phyloP scores from a whole-genome alignment of 2,113 vertebrate species.

The Benitochromis conjunctus region DNA sequence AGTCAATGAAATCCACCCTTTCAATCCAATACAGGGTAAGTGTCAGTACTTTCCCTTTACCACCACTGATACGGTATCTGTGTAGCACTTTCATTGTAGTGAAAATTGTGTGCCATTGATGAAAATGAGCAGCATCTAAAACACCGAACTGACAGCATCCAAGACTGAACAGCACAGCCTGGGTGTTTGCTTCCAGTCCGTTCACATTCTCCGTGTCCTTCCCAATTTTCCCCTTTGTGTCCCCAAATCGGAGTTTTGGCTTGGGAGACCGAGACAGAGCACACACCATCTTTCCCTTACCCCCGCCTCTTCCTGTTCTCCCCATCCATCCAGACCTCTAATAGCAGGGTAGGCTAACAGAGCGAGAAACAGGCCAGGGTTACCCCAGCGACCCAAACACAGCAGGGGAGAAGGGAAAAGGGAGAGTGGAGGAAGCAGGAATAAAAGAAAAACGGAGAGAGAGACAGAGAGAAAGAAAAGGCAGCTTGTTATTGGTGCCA shows the following conservation, averaged over 20 bases:
- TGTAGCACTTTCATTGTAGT: background rate
- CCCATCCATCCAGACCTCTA: slow-evolving; percentile 67
- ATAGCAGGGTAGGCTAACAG: slow-evolving; percentile 68
- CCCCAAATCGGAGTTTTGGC: slow-evolving; percentile 30
- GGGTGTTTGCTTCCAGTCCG: slow-evolving; percentile 20
- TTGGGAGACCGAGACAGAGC: background rate
- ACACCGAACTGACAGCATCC: background rate
- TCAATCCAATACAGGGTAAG: background rate
- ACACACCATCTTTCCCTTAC: slow-evolving; percentile 25
- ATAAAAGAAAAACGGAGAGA: background rate
- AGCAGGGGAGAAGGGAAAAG: slow-evolving; percentile 26
- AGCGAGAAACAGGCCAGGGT: slow-evolving; percentile 61
- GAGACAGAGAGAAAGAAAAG: slow-evolving; percentile 11
- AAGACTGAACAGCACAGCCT: background rate
- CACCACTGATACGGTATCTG: background rate
- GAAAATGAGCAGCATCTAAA: background rate
- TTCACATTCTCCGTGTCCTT: background rate
- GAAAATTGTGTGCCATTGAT: background rate
- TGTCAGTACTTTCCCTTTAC: background rate
- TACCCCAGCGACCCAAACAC: slow-evolving; percentile 65
- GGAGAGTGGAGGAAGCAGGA: background rate
- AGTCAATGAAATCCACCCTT: background rate
- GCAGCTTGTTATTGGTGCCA: slow-evolving; percentile 45
- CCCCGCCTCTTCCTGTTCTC: slow-evolving; percentile 41
- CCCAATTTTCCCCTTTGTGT: slow-evolving; percentile 18